phyloP scores from a whole-genome alignment of 1,140 invertebrate genomes.

The Drosophila yakuba region DNA sequence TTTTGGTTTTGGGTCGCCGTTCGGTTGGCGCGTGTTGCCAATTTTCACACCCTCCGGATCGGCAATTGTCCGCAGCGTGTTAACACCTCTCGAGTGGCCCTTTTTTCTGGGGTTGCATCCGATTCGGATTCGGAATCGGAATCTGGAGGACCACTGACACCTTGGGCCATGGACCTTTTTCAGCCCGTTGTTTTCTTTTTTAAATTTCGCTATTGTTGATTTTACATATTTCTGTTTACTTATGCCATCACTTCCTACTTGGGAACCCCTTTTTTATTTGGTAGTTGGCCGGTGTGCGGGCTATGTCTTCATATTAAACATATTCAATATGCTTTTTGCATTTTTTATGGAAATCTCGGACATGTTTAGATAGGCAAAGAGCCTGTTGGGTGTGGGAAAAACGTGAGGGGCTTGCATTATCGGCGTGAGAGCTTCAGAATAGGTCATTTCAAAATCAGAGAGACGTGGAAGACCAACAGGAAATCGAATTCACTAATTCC shows the following conservation, averaged over 20 bases:
- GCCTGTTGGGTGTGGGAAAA: conserved; percentile 23
- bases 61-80: conserved; percentile 78
- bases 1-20: conserved; percentile 24
- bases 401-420: conserved; percentile 48
- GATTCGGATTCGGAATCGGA: conserved; percentile 5
- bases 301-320: conserved; percentile 36
- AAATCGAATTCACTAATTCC: not conserved
- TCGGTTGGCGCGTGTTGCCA: conserved; percentile 75
- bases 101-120: conserved; percentile 49
- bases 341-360: conserved; percentile 68
- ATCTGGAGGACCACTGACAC: conserved; percentile 11
- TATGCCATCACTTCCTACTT: conserved; percentile 40
- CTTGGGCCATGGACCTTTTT: conserved; percentile 23
- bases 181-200: conserved; percentile 67
- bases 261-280: conserved; percentile 33
- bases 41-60: conserved; percentile 80
- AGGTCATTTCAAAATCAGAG: conserved; percentile 16
- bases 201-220: conserved; percentile 71
- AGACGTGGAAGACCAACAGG: not conserved
- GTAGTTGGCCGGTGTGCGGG: conserved; percentile 16
- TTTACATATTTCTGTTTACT: conserved; percentile 79
- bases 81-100: conserved; percentile 70
- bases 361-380: conserved; percentile 74
- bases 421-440: conserved; percentile 55
- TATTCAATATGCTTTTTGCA: conserved; percentile 63